Conservation (phyloP, 2,797 vertebrate species). For the Cuniculus paca region DNA sequence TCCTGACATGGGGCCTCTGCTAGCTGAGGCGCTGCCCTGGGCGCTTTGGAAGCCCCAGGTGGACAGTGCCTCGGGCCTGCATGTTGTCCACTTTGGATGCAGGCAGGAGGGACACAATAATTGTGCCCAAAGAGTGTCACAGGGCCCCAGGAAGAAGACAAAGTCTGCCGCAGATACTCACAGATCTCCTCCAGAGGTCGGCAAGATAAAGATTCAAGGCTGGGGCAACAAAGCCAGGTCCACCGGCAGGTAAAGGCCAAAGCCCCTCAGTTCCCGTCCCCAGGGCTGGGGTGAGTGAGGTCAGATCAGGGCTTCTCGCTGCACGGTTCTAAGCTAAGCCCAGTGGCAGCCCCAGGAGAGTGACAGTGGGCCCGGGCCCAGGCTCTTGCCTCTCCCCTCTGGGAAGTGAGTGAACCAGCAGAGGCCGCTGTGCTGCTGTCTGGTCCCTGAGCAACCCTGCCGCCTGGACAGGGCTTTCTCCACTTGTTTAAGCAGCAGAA, state of each 20-base stretch:
- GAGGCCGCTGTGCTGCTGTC: not conserved
- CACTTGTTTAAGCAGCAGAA: accelerated
- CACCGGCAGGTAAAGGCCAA: accelerated
- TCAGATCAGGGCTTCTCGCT: not conserved
- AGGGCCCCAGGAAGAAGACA: not conserved
- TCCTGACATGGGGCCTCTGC: not conserved
- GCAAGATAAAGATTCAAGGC: not conserved
- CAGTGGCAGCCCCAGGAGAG: not conserved
- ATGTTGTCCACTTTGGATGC: not conserved
- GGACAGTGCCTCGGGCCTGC: not conserved
- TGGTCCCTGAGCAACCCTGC: not conserved
- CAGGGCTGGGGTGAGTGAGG: not conserved
- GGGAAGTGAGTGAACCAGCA: no score
- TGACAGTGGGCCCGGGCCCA: no score
- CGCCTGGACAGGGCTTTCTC: no score
- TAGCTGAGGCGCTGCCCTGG: not conserved
- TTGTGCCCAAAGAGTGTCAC: accelerated
- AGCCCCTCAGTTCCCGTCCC: not conserved
- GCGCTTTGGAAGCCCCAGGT: no score
- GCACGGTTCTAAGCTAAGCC: not conserved
- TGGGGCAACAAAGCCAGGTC: accelerated
- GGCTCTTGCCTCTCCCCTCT: no score
- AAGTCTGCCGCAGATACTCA: not conserved
- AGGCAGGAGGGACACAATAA: accelerated
- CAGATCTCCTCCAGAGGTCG: not conserved